Percentiles rank a stretch among this genome's conserved stretches.
Evolutionary conservation across 2,888 invertebrate genomes (phyloP).

Genomic region (Cheiracanthium punctorium): DNA sequence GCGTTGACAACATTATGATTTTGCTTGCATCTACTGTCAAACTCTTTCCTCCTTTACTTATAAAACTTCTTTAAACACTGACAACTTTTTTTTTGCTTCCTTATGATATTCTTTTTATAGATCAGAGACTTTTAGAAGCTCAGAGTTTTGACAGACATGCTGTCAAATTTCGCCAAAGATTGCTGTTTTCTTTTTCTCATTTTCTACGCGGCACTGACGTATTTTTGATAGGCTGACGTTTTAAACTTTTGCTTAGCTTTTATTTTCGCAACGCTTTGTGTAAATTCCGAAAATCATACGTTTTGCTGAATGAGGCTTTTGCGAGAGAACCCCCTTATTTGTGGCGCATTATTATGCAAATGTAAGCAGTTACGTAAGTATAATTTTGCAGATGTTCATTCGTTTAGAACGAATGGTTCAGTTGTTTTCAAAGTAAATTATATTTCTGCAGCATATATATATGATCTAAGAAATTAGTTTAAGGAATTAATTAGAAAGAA

Average conservation of each 20-base stretch:
- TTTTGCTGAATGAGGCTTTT: not conserved
- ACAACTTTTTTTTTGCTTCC: not conserved
- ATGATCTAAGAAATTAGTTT: too few species aligned
- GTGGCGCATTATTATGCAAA: too few species aligned
- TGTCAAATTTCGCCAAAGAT: slow-evolving; percentile 7
- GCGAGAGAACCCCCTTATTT: too few species aligned
- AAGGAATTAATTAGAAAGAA: too few species aligned
- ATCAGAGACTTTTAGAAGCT: not conserved
- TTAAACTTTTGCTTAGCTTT: slow-evolving; percentile 3
- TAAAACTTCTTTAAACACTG: not conserved
- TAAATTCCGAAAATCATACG: too few species aligned
- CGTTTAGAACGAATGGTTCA: too few species aligned
- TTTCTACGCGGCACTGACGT: not conserved
- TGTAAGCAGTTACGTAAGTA: too few species aligned
- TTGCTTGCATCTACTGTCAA: not conserved
- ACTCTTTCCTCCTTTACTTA: not conserved
- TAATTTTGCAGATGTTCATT: too few species aligned
- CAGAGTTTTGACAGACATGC: not conserved
- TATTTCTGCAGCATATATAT: too few species aligned
- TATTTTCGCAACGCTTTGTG: not conserved
- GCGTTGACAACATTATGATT: not conserved
- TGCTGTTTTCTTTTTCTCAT: slow-evolving; percentile 2
- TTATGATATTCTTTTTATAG: not conserved
- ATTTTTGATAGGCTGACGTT: slow-evolving; percentile 6
- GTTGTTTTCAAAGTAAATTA: too few species aligned